Conservation (phyloP, 2,888 invertebrate genomes). For the Dryococelus australis region DNA sequence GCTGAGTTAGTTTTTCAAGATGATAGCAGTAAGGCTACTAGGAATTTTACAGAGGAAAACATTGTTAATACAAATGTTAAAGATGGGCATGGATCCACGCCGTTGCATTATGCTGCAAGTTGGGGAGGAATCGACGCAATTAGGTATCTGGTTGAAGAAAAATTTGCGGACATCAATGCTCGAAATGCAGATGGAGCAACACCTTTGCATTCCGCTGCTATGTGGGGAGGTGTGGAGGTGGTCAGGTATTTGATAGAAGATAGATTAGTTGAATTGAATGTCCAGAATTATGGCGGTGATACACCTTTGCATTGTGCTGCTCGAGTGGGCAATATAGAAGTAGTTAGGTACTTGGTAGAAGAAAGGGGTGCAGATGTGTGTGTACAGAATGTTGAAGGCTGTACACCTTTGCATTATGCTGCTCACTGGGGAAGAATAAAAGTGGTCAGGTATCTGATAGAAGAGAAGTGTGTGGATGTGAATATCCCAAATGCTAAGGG, state of each 20-base stretch:
- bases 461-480: too few species aligned
- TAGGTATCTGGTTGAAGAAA: not conserved
- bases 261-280: not conserved
- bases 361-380: not conserved
- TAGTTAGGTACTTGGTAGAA: not conserved
- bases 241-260: constrained; percentile 17
- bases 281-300: not conserved
- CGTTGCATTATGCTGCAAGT: constrained; percentile 20
- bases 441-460: too few species aligned
- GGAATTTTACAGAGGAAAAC: too few species aligned
- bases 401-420: not conserved
- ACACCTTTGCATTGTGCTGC: constrained; percentile 23
- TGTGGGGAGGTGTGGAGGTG: not conserved
- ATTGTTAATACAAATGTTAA: not conserved
- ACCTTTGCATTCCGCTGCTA: not conserved
- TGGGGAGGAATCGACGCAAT: not conserved
- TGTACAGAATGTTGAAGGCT: not conserved
- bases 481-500: too few species aligned
- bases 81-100: not conserved
- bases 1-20: too few species aligned
- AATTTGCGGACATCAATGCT: not conserved
- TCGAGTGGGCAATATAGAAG: not conserved
- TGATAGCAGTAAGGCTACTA: too few species aligned
- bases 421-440: too few species aligned
- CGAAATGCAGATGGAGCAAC: constrained; percentile 7